These are phyloP conservation scores for Lapara coniferarum DNA, from an alignment of 2,888 invertebrate species.

Conservation along the genomic window DNA sequence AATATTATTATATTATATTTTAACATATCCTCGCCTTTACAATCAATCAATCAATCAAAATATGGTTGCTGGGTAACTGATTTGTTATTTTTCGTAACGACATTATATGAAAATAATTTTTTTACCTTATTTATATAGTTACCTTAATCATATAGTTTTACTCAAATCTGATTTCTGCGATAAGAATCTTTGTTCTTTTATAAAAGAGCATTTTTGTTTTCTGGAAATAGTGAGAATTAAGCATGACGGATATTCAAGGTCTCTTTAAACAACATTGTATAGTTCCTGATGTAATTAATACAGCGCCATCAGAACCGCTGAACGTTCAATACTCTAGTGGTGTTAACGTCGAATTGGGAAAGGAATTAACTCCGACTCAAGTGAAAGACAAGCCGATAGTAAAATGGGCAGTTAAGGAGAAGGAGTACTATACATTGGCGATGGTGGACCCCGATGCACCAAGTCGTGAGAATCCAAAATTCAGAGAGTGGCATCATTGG, in stretches of 20 bases:
- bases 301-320: slow-evolving; percentile 79
- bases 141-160: too few species aligned
- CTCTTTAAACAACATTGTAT: slow-evolving; percentile 80
- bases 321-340: slow-evolving; percentile 80
- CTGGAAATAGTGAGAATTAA: neutral
- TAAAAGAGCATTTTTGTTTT: neutral
- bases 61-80: too few species aligned
- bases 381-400: slow-evolving; percentile 88
- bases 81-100: too few species aligned
- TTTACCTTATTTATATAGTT: too few species aligned
- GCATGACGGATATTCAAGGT: slow-evolving; percentile 60
- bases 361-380: slow-evolving; percentile 87
- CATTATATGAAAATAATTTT: too few species aligned
- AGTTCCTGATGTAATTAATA: slow-evolving; percentile 87
- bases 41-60: too few species aligned
- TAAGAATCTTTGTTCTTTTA: neutral
- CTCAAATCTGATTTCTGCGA: too few species aligned
- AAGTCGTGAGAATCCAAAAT: slow-evolving; percentile 86
- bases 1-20: too few species aligned
- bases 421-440: slow-evolving; percentile 85
- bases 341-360: slow-evolving; percentile 82
- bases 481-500: slow-evolving; percentile 91
- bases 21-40: too few species aligned
- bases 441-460: slow-evolving; percentile 91
- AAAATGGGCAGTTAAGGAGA: slow-evolving; percentile 84